Evolutionary conservation across 2,888 invertebrate genomes (phyloP), one percentile per base, ranked within the genome.

Genomic region (Gymnosoma rotundatum): DNA sequence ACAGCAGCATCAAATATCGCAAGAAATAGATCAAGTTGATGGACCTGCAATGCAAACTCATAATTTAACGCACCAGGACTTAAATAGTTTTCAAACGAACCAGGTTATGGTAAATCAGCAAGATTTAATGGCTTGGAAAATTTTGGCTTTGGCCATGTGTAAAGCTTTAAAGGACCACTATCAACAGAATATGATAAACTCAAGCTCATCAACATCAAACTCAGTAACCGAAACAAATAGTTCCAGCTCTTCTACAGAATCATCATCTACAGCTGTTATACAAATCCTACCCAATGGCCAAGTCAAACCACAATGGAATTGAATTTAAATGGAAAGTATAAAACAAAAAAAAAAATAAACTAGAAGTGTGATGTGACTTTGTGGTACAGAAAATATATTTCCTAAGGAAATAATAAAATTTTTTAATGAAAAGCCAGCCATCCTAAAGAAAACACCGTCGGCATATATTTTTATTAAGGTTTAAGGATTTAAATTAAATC

Each of bases 151-250:
- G 52, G 89, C 91, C 64, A 90, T 91, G 89, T 91, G 91, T 78
- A 90, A 91, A 76, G 91, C 90, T 5, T 86, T 91, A 18, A 90
- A 91, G 50, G 90, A 91, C 36, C 91, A 91, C 63, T 90, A 90
- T 78, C 85, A 87, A n/a, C 89, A 90, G 83, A 89, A 88, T 25
- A 69, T 78, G 74, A 8, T 38, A 9, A 56, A 54, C 21, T 16
- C 21, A 1, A 42, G 48, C 6, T 25, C 48, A 5, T 18, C 25
- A 25, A 1, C 25, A 61, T 14, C 21, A 0, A 42, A 48, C 10
- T 25, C 50, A 6, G 16, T 18, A 61, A 10, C 21, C 9, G 0
- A 45, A 42, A 78, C 86, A 48, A 86, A 83, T 64, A 81, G 82
- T 32, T 78, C 82, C 50, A 89, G 8, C n/a, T 14, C 20, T 9